These are phyloP conservation scores for Micromesistius poutassou DNA, from an alignment of 2,797 vertebrate species.

Conservation along the genomic window DNA sequence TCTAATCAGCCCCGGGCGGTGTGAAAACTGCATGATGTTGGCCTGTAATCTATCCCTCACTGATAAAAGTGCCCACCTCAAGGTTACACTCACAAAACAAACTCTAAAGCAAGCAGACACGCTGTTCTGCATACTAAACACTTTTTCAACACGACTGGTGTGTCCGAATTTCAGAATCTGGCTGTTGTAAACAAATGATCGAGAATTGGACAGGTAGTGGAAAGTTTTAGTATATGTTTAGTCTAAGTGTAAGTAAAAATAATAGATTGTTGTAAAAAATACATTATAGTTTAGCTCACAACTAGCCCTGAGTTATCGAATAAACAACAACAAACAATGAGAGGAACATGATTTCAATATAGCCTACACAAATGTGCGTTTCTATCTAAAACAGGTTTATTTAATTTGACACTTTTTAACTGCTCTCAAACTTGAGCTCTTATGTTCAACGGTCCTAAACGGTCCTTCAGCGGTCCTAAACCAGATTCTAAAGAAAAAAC, in stretches of 20 bases:
- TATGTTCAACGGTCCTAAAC: no score
- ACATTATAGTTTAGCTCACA: not conserved
- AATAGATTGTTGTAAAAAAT: not conserved
- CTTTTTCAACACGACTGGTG: not conserved
- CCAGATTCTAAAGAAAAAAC: not conserved
- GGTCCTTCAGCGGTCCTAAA: not conserved
- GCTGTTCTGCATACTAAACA: not conserved
- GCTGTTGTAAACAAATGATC: no score
- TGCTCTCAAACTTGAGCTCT: not conserved
- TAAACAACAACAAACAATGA: no score
- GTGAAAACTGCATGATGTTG: conserved; percentile 69
- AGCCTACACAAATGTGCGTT: not conserved
- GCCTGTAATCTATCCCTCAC: conserved; percentile 55
- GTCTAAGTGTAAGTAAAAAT: not conserved
- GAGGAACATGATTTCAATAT: no score
- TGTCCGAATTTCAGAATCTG: not conserved
- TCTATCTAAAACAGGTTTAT: no score
- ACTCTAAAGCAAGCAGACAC: conserved; percentile 24
- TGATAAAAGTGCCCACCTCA: conserved; percentile 63
- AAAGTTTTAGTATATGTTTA: not conserved
- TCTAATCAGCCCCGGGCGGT: conserved; percentile 60
- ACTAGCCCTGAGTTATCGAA: no score
- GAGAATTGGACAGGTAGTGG: not conserved
- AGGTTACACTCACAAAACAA: conserved; percentile 63
- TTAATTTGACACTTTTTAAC: not conserved